phyloP scores from a whole-genome alignment of 2,888 invertebrate genomes.

The Drosophila nigricruria region DNA sequence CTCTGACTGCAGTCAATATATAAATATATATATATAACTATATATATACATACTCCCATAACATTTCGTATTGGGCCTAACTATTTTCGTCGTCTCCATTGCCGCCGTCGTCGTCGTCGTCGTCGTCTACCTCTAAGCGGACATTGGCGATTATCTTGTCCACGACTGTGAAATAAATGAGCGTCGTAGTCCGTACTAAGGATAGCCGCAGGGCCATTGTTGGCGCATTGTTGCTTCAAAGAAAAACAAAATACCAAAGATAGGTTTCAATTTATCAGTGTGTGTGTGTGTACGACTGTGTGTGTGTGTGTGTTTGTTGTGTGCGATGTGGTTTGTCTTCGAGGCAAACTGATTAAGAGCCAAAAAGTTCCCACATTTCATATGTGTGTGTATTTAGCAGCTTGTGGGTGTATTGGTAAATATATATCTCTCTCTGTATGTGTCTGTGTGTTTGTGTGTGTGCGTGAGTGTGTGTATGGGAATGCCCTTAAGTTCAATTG shows the following conservation, averaged over 20 bases:
- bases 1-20: constrained; percentile 36
- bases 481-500: constrained; percentile 63
- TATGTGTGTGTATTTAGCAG: constrained; percentile 43
- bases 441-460: constrained; percentile 15
- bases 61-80: constrained; percentile 51
- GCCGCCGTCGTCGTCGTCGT: constrained; percentile 28
- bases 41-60: constrained; percentile 15
- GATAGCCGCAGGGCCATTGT: constrained; percentile 63
- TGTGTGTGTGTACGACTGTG: constrained; percentile 45
- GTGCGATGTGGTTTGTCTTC: constrained; percentile 61
- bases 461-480: constrained; percentile 48
- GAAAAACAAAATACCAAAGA: constrained; percentile 70
- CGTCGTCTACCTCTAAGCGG: constrained; percentile 74
- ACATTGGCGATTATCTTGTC: constrained; percentile 81
- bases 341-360: constrained; percentile 67
- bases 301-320: constrained; percentile 49
- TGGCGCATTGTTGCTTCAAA: constrained; percentile 80
- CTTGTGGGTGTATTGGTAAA: constrained; percentile 42
- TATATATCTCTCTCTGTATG: background rate
- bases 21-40: constrained; percentile 6
- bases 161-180: constrained; percentile 81
- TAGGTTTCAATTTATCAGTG: constrained; percentile 66
- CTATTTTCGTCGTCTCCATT: constrained; percentile 35
- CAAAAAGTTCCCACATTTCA: constrained; percentile 68
- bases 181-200: constrained; percentile 77